Evolutionary conservation across 2,113 vertebrate genomes (phyloP), one percentile per base, ranked within the genome.

Genomic region (Gymnorhina tibicen): DNA sequence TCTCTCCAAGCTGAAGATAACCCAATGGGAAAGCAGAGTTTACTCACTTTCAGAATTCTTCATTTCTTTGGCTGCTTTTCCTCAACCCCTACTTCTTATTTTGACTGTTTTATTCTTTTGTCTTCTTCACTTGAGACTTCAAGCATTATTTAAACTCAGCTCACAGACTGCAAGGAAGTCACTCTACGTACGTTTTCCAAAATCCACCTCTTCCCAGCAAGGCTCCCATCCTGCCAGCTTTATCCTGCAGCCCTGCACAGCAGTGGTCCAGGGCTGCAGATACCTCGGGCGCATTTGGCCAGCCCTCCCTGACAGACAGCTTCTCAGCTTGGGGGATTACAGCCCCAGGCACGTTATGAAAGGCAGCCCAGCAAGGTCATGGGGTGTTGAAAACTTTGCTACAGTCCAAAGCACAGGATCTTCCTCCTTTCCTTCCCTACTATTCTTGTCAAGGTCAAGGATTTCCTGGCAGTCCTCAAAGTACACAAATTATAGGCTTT

Each of bases 391-490:
- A 94, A 92, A 92, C 76, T 88, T 80, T 39, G 32, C 67, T 84
- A 37, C 39, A 82, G 22, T 76, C 75, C 37, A 66, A 82, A 89
- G 69, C 81, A 81, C 49, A 86, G 82, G 33, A 39, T 94, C 39
- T 87, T 82, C 35, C 35, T 89, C 62, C 35, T 88, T 93, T 64
- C 55, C 63, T 86, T 86, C 42, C 68, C 63, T 81, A 18, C 41
- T 91, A 12, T 73, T 90, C 63, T 44, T 59, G 63, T 88, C 80
- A 58, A 88, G 47, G 63, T 69, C 75, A 74, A 70, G 59, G 59
- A 81, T 94, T 91, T 94, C 82, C 63, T 94, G 82, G 42, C 83
- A 84, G 68, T 83, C 55, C 67, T 93, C 76, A 75, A 72, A 92
- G 55, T 78, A 83, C 70, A 69, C 42, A 92, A 84, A 93, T 90